A percentile compares a stretch with the other conserved stretches of the same genome.
These are phyloP conservation scores for Zaprionus obscuricornis DNA, from an alignment of 2,888 invertebrate species.

Conservation along the genomic window DNA sequence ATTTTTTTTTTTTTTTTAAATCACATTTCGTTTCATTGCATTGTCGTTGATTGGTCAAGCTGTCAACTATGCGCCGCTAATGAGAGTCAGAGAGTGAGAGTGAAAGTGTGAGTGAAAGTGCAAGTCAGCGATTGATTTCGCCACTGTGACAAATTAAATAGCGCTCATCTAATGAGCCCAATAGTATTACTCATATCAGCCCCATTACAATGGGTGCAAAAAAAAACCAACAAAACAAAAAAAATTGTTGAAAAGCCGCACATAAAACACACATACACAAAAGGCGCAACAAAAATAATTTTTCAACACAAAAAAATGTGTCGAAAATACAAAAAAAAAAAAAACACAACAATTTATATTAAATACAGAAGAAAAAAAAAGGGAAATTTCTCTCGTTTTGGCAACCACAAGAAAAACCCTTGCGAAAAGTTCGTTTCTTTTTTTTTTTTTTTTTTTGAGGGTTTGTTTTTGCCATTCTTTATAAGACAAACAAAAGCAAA, in stretches of 20 bases:
- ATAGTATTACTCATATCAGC: slow-evolving; percentile 16
- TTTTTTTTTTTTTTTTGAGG: slow-evolving; percentile 40
- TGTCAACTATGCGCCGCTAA: slow-evolving; percentile 54
- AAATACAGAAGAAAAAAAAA: slow-evolving; percentile 29
- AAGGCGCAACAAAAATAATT: slow-evolving; percentile 67
- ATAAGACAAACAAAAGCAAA: slow-evolving; percentile 57
- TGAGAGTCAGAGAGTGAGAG: slow-evolving; percentile 26
- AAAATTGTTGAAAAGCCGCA: slow-evolving; percentile 64
- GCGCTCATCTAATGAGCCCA: slow-evolving; percentile 65
- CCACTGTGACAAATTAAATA: slow-evolving; percentile 68
- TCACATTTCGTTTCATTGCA: slow-evolving; percentile 19
- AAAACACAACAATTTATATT: slow-evolving; percentile 11
- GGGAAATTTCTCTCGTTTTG: slow-evolving; percentile 26
- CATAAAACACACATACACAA: slow-evolving; percentile 47
- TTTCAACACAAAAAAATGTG: slow-evolving; percentile 50
- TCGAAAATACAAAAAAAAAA: slow-evolving; percentile 49
- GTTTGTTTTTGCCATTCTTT: slow-evolving; percentile 70
- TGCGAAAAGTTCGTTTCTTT: slow-evolving; percentile 49
- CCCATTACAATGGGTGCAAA: slow-evolving; percentile 6
- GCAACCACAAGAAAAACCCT: slow-evolving; percentile 50
- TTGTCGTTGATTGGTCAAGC: slow-evolving; percentile 53
- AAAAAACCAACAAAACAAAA: slow-evolving; percentile 12
- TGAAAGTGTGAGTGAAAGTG: slow-evolving; percentile 4
- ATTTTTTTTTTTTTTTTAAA: neutral
- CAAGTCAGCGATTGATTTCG: slow-evolving; percentile 47